Percentiles rank a stretch among this genome's conserved stretches.
These are phyloP conservation scores for Mormyrus lacerda DNA, from an alignment of 2,113 vertebrate genomes.

Conservation along the genomic window DNA sequence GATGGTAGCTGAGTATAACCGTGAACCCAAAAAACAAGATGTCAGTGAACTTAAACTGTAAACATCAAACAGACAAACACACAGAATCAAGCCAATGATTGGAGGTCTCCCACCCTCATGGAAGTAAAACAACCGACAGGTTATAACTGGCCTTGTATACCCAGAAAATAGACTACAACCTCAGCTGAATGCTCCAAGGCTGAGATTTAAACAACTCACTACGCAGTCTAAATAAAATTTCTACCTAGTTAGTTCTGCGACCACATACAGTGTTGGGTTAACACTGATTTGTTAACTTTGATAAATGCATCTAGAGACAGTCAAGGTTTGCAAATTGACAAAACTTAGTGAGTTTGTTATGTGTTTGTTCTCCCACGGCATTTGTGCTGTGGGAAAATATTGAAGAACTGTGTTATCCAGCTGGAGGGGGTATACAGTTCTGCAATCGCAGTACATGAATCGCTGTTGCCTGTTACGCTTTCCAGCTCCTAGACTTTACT, in stretches of 20 bases:
- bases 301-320: background rate
- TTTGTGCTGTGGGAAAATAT: slow-evolving; percentile 18
- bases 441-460: slow-evolving; percentile 17
- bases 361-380: background rate
- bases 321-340: background rate
- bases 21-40: background rate
- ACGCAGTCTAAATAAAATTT: background rate
- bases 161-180: background rate
- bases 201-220: background rate
- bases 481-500: slow-evolving; percentile 24
- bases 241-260: background rate
- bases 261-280: background rate
- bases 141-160: background rate
- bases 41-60: background rate
- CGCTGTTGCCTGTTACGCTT: slow-evolving; percentile 19
- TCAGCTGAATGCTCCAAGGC: background rate
- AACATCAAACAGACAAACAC: background rate
- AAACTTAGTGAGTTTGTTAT: background rate
- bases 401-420: background rate
- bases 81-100: background rate
- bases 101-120: background rate
- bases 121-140: background rate
- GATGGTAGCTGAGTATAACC: background rate
- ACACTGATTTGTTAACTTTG: background rate
- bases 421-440: background rate